These are phyloP conservation scores for Nothoprocta pentlandii DNA, from an alignment of 2,113 vertebrate species.

Conservation along the genomic window DNA sequence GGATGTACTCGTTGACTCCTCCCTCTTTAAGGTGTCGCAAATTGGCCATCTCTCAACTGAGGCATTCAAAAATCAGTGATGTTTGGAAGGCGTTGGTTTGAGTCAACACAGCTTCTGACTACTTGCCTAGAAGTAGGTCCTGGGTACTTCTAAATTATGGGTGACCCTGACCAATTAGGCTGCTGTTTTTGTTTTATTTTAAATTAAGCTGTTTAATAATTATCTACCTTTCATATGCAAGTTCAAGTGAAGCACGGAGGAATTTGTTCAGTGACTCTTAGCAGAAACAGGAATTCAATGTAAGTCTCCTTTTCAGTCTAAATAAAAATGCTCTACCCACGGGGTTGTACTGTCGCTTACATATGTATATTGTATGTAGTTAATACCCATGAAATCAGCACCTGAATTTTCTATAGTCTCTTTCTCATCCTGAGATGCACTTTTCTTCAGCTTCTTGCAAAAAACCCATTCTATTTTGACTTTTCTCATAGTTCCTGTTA, in stretches of 20 bases:
- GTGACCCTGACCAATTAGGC: neutral
- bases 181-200: neutral
- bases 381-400: conserved; percentile 57
- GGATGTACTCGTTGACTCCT: neutral
- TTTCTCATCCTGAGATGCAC: neutral
- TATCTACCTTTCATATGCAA: neutral
- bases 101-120: neutral
- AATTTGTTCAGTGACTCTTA: neutral
- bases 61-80: neutral
- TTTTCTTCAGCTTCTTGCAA: conserved; percentile 32
- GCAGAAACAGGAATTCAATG: neutral
- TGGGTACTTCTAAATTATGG: neutral
- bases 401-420: conserved; percentile 31
- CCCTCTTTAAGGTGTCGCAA: neutral
- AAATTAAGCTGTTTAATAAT: neutral
- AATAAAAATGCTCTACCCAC: neutral
- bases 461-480: conserved; percentile 46
- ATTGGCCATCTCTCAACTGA: neutral
- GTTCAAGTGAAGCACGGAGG: neutral
- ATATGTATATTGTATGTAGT: neutral
- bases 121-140: neutral
- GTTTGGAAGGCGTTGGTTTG: neutral
- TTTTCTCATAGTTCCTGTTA: conserved; percentile 43
- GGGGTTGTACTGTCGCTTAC: conserved; percentile 18
- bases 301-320: neutral